Evolutionary conservation across 1,140 invertebrate species (phyloP), one percentile per base, ranked within the genome.

Genomic region (Plectrocnemia conspersa): DNA sequence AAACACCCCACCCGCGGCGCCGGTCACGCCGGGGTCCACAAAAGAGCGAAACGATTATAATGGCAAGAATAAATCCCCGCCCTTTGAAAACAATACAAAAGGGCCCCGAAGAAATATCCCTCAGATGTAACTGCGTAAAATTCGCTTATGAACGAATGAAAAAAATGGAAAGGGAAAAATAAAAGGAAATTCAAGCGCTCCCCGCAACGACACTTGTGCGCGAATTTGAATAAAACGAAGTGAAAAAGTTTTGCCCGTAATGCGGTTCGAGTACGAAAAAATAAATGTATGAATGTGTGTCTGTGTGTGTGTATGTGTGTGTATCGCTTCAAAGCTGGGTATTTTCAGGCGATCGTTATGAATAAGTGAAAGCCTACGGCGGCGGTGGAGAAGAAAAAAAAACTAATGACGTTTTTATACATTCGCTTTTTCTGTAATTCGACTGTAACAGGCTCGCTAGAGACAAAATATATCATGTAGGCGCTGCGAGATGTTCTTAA

Each of bases 21-120:
- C 19, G 42, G 42, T 45, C 42, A 45, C 42, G 42, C 22, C 21
- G 19, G 42, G 25, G 21, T 10, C 13, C 44, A 47, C 44, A 47
- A 47, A 47, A 27, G 27, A 47, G 44, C 44, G 44, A 27, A 47
- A 47, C 19, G 44, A 47, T 47, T 47, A 47, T 47, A 47, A 47
- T 47, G 25, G 44, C 44, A 47, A 47, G 44, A 47, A 47, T 47
- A 47, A 47, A 47, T 47, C 44, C 44, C 33, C 25, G 44, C 44
- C 44, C 33, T 47, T 47, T 32, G 44, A 47, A 47, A 47, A 47
- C 44, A 47, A 47, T 47, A 47, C 44, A 47, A 47, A 47, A 32
- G 44, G 25, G 25, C n/a, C 15, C 16, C 15, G 36, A 47, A 47
- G 25, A 32, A 47, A 47, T 47, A 47, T 47, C 25, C 25, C 27